phyloP scores from a whole-genome alignment of 2,113 vertebrate species.

The Sterrhoptilus dennistouni region DNA sequence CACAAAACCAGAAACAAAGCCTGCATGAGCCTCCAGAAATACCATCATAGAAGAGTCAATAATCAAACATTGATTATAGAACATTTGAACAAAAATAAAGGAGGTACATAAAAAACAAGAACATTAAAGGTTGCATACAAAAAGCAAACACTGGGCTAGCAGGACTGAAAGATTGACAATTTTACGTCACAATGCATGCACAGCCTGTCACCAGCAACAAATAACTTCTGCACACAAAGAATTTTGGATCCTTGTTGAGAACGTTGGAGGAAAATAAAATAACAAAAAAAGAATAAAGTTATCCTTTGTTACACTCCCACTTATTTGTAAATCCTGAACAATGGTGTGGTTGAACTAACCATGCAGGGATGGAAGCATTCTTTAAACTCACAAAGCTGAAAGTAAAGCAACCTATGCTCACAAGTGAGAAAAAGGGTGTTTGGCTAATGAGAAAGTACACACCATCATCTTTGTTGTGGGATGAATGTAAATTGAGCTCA shows the following conservation, averaged over 20 bases:
- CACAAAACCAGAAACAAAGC: background rate
- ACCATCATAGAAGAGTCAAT: background rate
- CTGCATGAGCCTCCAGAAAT: background rate
- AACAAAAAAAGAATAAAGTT: background rate
- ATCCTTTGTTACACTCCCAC: background rate
- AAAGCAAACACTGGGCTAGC: background rate
- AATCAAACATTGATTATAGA: background rate
- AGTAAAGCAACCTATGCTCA: background rate
- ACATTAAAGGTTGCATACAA: background rate
- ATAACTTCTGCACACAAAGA: background rate
- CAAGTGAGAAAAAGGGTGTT: background rate
- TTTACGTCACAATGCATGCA: background rate
- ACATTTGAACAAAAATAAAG: background rate
- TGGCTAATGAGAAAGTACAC: background rate
- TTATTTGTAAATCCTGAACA: background rate
- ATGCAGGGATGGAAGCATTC: accelerated
- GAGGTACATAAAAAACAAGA: background rate
- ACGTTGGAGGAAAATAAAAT: background rate
- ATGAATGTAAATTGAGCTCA: background rate
- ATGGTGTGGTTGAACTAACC: background rate
- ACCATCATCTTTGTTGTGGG: background rate
- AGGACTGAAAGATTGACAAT: background rate
- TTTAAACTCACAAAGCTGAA: background rate
- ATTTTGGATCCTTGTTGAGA: background rate
- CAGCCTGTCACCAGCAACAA: background rate